Evolutionary conservation across 1,140 invertebrate species (phyloP).

Genomic region (Maniola jurtina): DNA sequence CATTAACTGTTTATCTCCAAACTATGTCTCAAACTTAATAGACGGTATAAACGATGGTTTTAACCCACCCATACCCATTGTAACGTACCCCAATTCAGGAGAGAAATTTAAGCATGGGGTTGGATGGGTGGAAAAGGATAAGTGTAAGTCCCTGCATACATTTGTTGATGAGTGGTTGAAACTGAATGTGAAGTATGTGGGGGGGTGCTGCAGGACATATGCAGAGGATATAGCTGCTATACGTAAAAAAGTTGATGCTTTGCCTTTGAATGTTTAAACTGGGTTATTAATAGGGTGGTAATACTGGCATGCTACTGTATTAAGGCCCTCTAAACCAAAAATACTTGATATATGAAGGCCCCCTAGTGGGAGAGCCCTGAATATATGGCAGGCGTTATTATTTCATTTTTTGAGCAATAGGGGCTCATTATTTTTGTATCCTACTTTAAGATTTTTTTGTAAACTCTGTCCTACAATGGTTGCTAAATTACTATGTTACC

Average conservation of each 20-base stretch:
- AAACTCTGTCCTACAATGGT: no score
- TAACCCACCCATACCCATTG: constrained; percentile 69
- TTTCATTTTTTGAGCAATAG: no score
- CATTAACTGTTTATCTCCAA: constrained; percentile 85
- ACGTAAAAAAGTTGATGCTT: constrained; percentile 66
- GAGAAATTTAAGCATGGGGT: constrained; percentile 73
- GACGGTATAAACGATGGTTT: constrained; percentile 64
- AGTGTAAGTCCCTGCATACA: constrained; percentile 77
- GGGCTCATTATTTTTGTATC: no score
- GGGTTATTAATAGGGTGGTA: no score
- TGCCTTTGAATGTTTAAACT: constrained; percentile 37
- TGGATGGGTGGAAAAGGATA: constrained; percentile 80
- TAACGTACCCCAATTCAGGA: constrained; percentile 87
- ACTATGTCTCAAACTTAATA: constrained; percentile 80
- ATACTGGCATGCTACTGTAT: no score
- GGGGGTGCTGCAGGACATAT: constrained; percentile 88
- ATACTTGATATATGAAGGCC: no score
- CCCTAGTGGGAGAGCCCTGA: no score
- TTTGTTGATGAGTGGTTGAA: constrained; percentile 85
- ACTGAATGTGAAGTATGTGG: constrained; percentile 85
- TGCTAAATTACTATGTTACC: no score
- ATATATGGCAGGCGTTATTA: no score
- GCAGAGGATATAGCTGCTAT: constrained; percentile 81
- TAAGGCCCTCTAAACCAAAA: no score
- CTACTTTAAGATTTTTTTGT: no score